A percentile compares a stretch with the other conserved stretches of the same genome.
Evolutionary conservation across 2,113 vertebrate species (phyloP).

Genomic region (Cyphomyrus discorhynchus): DNA sequence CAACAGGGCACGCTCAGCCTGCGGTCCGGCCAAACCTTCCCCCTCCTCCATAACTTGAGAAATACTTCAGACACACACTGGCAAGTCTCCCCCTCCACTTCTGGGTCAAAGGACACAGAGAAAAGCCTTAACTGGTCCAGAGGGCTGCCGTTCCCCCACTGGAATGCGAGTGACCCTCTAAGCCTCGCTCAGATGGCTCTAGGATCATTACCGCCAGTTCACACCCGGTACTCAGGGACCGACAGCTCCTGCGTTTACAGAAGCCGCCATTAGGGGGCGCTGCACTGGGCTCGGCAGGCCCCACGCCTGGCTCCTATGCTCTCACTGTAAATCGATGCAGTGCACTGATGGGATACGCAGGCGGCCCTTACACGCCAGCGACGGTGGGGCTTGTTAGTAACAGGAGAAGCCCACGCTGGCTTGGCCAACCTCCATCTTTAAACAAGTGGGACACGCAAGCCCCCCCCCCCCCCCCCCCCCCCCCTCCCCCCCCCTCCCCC

Average conservation of each 20-base stretch:
- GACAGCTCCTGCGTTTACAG: not conserved
- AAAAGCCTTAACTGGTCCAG: slow-evolving; percentile 14
- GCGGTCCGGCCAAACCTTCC: not conserved
- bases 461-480: not conserved
- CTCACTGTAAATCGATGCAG: not conserved
- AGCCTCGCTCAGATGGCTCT: not conserved
- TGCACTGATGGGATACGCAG: not conserved
- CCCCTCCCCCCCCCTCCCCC: not conserved
- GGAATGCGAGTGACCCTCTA: slow-evolving; percentile 39
- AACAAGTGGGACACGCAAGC: not conserved
- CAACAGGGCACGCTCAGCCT: not conserved
- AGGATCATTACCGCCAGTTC: not conserved
- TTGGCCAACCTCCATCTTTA: not conserved
- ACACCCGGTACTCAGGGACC: not conserved
- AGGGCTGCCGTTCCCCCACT: slow-evolving; percentile 34
- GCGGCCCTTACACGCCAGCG: not conserved
- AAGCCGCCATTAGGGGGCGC: not conserved
- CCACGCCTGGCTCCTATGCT: not conserved
- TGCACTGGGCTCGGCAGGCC: not conserved
- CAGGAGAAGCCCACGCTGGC: not conserved
- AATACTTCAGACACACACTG: slow-evolving; percentile 2
- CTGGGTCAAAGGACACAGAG: slow-evolving; percentile 41
- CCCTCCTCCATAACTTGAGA: not conserved
- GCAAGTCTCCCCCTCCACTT: slow-evolving; percentile 36
- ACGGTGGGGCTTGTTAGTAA: not conserved